A percentile compares a stretch with the other conserved stretches of the same genome.
These are phyloP conservation scores for Zoanthus solanderi DNA, from an alignment of 92 coral and sea anemone species.

Conservation along the genomic window DNA sequence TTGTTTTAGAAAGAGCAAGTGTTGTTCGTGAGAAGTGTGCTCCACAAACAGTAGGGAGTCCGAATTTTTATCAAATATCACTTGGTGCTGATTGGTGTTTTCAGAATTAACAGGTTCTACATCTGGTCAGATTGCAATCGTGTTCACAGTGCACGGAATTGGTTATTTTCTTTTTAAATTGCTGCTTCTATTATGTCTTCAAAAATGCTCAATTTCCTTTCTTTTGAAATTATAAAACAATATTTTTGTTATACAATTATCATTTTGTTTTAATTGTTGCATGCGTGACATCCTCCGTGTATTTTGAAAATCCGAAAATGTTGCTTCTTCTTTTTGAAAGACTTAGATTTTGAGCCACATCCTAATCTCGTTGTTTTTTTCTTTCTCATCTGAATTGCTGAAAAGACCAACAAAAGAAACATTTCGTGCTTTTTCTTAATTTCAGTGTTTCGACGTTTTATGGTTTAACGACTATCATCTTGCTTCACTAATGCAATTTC, in stretches of 20 bases:
- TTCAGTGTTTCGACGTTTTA: neutral
- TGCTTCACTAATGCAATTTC: slow-evolving; percentile 16
- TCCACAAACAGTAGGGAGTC: slow-evolving; percentile 31
- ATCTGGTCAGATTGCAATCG: slow-evolving; percentile 24
- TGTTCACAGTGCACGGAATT: slow-evolving; percentile 10
- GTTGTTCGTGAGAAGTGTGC: slow-evolving; percentile 25
- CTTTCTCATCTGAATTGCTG: neutral
- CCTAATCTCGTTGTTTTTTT: slow-evolving; percentile 2
- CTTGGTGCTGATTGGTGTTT: slow-evolving; percentile 32
- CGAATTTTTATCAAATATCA: slow-evolving; percentile 1
- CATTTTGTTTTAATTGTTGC: neutral
- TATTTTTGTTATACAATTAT: neutral
- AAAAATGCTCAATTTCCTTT: neutral
- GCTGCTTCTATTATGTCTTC: neutral
- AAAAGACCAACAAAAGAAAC: neutral
- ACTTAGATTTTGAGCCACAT: no score
- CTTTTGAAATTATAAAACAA: neutral
- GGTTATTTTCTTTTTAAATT: neutral
- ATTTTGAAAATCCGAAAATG: neutral
- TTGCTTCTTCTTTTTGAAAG: no score
- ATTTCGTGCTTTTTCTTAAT: neutral
- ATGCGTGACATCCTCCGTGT: slow-evolving; percentile 4
- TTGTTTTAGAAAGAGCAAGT: slow-evolving; percentile 5
- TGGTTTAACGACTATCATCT: neutral
- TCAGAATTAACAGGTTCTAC: neutral